Base-by-base conservation (phyloP, 2,113 vertebrate genomes). In the Nibea albiflora region DNA sequence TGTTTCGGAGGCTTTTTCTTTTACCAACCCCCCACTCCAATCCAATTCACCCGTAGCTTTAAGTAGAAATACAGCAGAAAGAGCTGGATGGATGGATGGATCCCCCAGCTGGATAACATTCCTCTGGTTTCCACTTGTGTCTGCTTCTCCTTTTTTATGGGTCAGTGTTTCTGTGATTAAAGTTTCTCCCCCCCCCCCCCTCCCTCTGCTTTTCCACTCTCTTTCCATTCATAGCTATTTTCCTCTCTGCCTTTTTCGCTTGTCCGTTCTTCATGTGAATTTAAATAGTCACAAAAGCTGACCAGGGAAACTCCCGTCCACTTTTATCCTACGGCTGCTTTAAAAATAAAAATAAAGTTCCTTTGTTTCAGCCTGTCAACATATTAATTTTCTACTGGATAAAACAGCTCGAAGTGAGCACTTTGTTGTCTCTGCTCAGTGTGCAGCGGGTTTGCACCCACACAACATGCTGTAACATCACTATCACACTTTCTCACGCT, bases 141-240 rank as follows among this genome's bases (percentile, higher is more conserved):
- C 93, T 94, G 93, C 85, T 89, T 92, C 88, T 86, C 60, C 85
- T 85, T 87, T 87, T 94, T 94, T 94, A 93, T 93, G 90, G 90
- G 94, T 94, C 91, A 92, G 81, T 93, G 88, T 94, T 94, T 93
- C 92, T 93, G 91, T 94, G 92, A 95, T 94, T 94, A 94, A 93
- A 94, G 78, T 85, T 87, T 85, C 57, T 88, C 73, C 68, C 76
- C 52, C 73, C 84, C 67, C 67, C 78, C 35, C 78, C 82, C 84
- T 88, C 81, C 71, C 85, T 88, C 80, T 80, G 76, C 78, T 80
- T 83, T 90, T 89, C 61, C 67, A 84, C 76, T 85, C 76, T 89
- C 81, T 92, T 94, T 94, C 92, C 92, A 90, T 90, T 92, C 91
- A 91, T 88, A 85, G 88, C 76, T 72, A 84, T 92, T 89, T 93